phyloP scores from a whole-genome alignment of 2,888 invertebrate genomes.

The Chrysomela aeneicollis region DNA sequence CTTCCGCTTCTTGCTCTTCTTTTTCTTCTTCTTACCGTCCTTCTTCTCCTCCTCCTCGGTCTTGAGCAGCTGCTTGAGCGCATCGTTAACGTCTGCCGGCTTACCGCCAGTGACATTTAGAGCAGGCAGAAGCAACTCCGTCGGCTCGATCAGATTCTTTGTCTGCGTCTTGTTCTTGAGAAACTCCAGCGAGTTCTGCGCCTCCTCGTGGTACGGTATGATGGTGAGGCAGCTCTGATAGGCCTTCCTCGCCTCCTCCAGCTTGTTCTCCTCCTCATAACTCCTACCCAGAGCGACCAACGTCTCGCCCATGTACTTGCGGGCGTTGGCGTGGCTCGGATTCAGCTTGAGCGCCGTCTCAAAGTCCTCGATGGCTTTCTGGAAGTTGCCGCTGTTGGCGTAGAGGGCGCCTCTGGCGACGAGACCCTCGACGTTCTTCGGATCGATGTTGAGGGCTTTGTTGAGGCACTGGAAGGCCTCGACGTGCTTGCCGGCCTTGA shows the following conservation, averaged over 20 bases:
- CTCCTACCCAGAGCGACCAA: constrained; percentile 88
- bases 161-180: constrained; percentile 73
- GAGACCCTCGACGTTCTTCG: constrained; percentile 89
- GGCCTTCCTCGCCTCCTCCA: constrained; percentile 83
- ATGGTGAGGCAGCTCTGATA: constrained; percentile 85
- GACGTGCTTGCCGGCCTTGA: constrained; percentile 90
- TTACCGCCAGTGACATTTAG: constrained; percentile 61
- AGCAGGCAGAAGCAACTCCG: constrained; percentile 69
- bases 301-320: constrained; percentile 94
- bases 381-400: constrained; percentile 93
- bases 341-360: constrained; percentile 89
- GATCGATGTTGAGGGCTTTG: constrained; percentile 91
- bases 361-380: constrained; percentile 94
- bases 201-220: constrained; percentile 88
- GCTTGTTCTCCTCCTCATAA: constrained; percentile 86
- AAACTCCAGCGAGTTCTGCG: constrained; percentile 82
- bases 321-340: constrained; percentile 90
- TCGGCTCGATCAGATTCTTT: constrained; percentile 71
- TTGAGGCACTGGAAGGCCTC: constrained; percentile 96
- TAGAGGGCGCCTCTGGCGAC: constrained; percentile 92
- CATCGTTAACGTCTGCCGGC: constrained; percentile 69
- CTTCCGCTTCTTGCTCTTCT: constrained; percentile 70
- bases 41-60: constrained; percentile 64
- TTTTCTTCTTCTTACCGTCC: constrained; percentile 72
- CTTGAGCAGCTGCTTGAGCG: constrained; percentile 70